Evolutionary conservation across 2,888 invertebrate species (phyloP).

Genomic region (Acanthococcus lagerstroemiae): DNA sequence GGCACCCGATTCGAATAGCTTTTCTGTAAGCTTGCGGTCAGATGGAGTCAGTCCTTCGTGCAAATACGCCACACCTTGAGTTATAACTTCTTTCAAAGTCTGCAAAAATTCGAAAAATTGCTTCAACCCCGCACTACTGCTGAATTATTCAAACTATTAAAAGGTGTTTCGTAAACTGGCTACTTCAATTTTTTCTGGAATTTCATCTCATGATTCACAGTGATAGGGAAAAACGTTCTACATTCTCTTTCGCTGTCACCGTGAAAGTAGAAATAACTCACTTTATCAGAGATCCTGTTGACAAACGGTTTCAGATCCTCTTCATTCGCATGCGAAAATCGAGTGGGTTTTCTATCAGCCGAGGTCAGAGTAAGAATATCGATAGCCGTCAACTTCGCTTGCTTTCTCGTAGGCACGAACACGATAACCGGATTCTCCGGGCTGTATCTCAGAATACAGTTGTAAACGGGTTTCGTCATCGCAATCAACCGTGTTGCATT

Average conservation of each 20-base stretch:
- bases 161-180: neutral
- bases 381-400: slow-evolving; percentile 87
- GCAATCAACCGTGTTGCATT: slow-evolving; percentile 91
- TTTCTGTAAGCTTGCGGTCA: slow-evolving; percentile 85
- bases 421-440: slow-evolving; percentile 76
- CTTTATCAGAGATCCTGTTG: slow-evolving; percentile 52
- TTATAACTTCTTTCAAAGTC: slow-evolving; percentile 81
- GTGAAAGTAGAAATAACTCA: neutral
- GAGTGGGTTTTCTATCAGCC: slow-evolving; percentile 71
- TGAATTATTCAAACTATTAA: too few species aligned
- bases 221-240: too few species aligned
- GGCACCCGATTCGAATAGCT: slow-evolving; percentile 85
- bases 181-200: neutral
- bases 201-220: neutral
- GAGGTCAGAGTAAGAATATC: slow-evolving; percentile 90
- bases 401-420: slow-evolving; percentile 83
- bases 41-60: slow-evolving; percentile 83
- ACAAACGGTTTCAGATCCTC: slow-evolving; percentile 78
- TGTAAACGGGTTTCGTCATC: slow-evolving; percentile 97
- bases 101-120: slow-evolving; percentile 41
- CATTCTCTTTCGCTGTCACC: slow-evolving; percentile 64
- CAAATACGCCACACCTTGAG: slow-evolving; percentile 92
- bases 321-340: slow-evolving; percentile 81
- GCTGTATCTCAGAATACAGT: slow-evolving; percentile 74
- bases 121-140: slow-evolving; percentile 1